These are phyloP conservation scores for Pogonus chalceus DNA, from an alignment of 1,140 invertebrate genomes.

Conservation along the genomic window DNA sequence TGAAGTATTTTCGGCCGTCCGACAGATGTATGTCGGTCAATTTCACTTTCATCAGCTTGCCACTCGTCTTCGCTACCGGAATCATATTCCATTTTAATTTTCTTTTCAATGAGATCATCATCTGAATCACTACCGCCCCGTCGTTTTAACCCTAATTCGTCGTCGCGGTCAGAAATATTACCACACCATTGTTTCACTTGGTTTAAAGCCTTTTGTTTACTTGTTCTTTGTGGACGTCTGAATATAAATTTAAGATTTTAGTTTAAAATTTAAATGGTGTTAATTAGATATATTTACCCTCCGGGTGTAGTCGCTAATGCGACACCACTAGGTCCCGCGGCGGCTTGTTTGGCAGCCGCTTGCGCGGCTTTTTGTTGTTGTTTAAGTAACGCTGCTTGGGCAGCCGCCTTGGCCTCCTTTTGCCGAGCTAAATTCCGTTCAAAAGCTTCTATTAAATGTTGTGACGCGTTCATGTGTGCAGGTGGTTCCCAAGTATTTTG, in stretches of 20 bases:
- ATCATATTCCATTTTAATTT: slow-evolving; percentile 37
- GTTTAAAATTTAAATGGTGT: slow-evolving; percentile 8
- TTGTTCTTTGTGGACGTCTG: slow-evolving; percentile 61
- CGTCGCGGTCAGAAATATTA: slow-evolving; percentile 47
- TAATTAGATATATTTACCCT: slow-evolving; percentile 30
- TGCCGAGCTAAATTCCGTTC: slow-evolving; percentile 52
- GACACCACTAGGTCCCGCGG: slow-evolving; percentile 17
- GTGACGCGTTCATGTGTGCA: slow-evolving; percentile 60
- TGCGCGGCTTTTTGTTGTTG: slow-evolving; percentile 9
- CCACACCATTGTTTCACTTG: slow-evolving; percentile 78
- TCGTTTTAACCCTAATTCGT: slow-evolving; percentile 26
- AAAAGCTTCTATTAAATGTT: slow-evolving; percentile 64
- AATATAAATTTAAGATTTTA: slow-evolving; percentile 2
- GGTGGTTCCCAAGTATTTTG: slow-evolving; percentile 73
- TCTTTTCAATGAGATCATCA: slow-evolving; percentile 38
- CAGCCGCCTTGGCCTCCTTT: slow-evolving; percentile 32
- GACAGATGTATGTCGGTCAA: neutral
- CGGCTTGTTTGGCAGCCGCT: slow-evolving; percentile 10
- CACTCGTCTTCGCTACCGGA: slow-evolving; percentile 20
- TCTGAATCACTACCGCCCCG: slow-evolving; percentile 39
- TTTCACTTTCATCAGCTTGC: slow-evolving; percentile 1
- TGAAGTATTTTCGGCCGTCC: neutral
- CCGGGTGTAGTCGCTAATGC: slow-evolving; percentile 35
- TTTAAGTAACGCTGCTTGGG: slow-evolving; percentile 12
- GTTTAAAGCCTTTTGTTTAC: slow-evolving; percentile 69